Percentiles rank a stretch among this genome's conserved stretches.
These are phyloP conservation scores for Leptopilina drosophilae DNA, from an alignment of 2,888 invertebrate species.

Conservation along the genomic window DNA sequence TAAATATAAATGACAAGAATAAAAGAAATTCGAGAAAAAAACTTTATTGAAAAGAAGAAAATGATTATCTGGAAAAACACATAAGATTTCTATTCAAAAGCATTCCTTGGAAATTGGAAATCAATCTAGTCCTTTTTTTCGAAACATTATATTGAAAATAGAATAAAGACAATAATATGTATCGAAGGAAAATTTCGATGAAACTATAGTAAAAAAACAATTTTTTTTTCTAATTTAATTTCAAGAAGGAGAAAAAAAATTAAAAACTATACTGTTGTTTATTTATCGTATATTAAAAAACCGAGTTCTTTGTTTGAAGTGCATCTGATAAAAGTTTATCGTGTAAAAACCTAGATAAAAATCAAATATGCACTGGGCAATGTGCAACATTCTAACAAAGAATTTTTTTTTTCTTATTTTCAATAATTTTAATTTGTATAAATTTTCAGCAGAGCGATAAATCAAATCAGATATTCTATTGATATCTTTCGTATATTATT, in stretches of 20 bases:
- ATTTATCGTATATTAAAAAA: conserved; percentile 20
- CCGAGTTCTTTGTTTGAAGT: conserved; percentile 31
- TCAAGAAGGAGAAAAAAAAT: background rate
- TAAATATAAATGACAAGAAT: no score
- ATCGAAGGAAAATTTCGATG: no score
- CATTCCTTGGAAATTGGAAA: no score
- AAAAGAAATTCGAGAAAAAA: no score
- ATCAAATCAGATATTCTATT: conserved; percentile 23
- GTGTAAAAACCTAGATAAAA: conserved; percentile 26
- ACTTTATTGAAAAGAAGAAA: no score
- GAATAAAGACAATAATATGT: no score
- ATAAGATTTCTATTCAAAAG: no score
- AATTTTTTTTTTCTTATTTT: conserved; percentile 9
- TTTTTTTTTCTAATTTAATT: background rate
- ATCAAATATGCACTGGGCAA: conserved; percentile 33
- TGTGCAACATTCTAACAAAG: conserved; percentile 28
- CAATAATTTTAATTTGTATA: background rate
- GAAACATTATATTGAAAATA: no score
- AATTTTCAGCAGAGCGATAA: conserved; percentile 13
- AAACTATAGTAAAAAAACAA: no score
- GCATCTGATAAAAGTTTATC: conserved; percentile 35
- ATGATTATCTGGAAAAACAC: no score
- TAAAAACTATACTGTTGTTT: background rate
- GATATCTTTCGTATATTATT: background rate
- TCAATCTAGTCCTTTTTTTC: no score